phyloP scores from a whole-genome alignment of 2,888 invertebrate species.

The Synergus japonicus region DNA sequence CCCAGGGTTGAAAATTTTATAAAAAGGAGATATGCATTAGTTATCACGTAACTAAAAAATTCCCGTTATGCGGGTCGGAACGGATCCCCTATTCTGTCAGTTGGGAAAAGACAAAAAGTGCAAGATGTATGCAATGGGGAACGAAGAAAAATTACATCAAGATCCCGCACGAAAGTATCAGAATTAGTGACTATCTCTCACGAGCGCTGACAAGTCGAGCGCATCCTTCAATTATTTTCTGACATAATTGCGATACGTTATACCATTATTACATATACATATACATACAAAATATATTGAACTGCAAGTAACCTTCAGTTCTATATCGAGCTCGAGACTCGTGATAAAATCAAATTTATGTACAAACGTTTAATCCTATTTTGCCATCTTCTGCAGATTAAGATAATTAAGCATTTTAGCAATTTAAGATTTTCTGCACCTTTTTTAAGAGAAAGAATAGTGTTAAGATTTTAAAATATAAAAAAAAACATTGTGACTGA shows the following conservation, averaged over 20 bases:
- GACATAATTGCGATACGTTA: not conserved
- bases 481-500: no score
- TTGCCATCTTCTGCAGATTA: not conserved
- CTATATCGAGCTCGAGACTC: not conserved
- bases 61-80: conserved; percentile 1
- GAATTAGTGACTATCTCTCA: not conserved
- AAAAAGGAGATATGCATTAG: not conserved
- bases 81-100: not conserved
- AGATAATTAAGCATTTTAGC: not conserved
- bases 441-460: not conserved
- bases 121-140: not conserved
- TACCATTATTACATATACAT: not conserved
- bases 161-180: not conserved
- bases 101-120: not conserved
- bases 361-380: not conserved
- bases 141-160: conserved; percentile 3
- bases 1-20: not conserved
- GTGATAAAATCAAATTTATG: not conserved
- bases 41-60: conserved; percentile 1
- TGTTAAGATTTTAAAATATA: not conserved
- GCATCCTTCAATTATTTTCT: not conserved
- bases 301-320: not conserved
- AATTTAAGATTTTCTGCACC: not conserved
- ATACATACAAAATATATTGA: not conserved
- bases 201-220: not conserved